phyloP scores from a whole-genome alignment of 2,797 vertebrate species.

The Pangasius sanitwongsei region DNA sequence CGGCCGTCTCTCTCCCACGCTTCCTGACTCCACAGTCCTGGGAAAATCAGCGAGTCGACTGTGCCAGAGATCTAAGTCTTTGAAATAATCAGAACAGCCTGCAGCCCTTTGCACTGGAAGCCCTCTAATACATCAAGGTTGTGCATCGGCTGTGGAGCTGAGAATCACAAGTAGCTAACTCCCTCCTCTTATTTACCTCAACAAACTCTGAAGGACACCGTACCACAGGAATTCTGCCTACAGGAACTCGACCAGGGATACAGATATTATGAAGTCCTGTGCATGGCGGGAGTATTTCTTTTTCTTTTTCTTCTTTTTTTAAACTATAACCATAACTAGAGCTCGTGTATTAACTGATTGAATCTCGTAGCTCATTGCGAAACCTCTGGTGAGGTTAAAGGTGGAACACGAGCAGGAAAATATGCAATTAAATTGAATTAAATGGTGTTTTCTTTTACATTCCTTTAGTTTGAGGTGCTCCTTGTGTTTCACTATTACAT shows the following conservation, averaged over 20 bases:
- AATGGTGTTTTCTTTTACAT: neutral
- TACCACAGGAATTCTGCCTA: constrained; percentile 22
- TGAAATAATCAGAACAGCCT: constrained; percentile 51
- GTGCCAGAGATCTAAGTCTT: constrained; percentile 40
- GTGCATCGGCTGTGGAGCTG: constrained; percentile 14
- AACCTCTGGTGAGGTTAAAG: neutral
- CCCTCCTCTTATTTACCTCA: constrained; percentile 39
- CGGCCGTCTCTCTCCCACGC: constrained; percentile 36
- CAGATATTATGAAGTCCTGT: neutral
- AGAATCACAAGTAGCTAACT: constrained; percentile 45
- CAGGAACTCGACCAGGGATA: neutral
- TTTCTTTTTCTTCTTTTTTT: neutral
- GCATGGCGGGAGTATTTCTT: neutral
- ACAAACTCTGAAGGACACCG: constrained; percentile 27
- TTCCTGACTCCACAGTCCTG: constrained; percentile 45
- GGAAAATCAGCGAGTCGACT: constrained; percentile 40
- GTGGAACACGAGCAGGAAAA: neutral
- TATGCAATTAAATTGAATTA: neutral
- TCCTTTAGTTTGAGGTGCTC: too few relatives aligned
- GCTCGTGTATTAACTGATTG: neutral
- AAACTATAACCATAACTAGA: neutral
- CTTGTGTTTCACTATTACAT: neutral
- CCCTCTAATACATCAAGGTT: constrained; percentile 57
- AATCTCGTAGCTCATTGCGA: too few relatives aligned
- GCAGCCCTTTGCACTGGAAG: constrained; percentile 39